Evolutionary conservation across 2,113 vertebrate species (phyloP).

Genomic region (Serilophus lunatus): DNA sequence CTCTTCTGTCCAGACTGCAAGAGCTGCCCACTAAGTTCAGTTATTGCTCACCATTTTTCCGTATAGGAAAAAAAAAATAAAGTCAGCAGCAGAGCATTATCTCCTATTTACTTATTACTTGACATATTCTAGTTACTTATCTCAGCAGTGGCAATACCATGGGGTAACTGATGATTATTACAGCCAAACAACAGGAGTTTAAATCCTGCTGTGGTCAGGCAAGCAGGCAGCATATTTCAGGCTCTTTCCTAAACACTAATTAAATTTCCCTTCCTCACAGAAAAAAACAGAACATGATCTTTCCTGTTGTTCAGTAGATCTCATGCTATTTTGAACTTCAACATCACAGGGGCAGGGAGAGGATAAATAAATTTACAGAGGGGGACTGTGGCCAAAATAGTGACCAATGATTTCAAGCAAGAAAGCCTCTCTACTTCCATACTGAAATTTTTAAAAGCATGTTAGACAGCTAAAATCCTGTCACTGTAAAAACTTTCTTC

Average conservation of each 20-base stretch:
- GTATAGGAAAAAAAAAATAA: not conserved
- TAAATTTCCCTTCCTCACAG: not conserved
- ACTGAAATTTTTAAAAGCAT: not conserved
- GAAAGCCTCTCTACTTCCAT: not conserved
- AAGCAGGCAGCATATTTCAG: not conserved
- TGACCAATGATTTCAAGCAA: not conserved
- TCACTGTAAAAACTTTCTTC: not conserved
- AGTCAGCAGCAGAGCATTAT: not conserved
- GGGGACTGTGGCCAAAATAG: not conserved
- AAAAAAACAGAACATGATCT: not conserved
- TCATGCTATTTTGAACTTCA: not conserved
- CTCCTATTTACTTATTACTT: not conserved
- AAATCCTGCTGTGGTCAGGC: not conserved
- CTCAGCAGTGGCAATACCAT: not conserved
- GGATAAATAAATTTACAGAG: not conserved
- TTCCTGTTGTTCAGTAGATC: constrained; percentile 49
- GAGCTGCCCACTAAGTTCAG: not conserved
- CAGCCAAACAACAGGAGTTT: not conserved
- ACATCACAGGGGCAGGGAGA: fast-evolving
- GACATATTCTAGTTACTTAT: not conserved
- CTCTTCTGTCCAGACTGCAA: not conserved
- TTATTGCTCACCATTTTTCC: not conserved
- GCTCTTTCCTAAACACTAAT: constrained; percentile 23
- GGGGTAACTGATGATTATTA: not conserved
- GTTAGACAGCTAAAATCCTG: not conserved